Evolutionary conservation across 2,113 vertebrate species (phyloP).

Genomic region (Chaetorhynchus papuensis): DNA sequence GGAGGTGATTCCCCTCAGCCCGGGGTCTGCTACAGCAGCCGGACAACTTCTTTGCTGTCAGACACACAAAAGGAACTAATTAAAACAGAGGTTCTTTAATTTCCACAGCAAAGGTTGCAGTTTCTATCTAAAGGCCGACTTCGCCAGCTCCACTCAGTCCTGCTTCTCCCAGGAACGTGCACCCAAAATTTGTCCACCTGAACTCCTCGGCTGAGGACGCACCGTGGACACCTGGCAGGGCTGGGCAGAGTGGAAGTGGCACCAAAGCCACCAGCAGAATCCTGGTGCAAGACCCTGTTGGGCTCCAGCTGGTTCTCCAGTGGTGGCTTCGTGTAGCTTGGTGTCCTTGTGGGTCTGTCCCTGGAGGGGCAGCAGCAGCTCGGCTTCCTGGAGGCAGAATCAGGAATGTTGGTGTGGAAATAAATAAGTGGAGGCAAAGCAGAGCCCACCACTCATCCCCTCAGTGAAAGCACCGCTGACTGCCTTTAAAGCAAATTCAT

Average conservation of each 20-base stretch:
- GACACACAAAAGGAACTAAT: not conserved
- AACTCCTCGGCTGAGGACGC: rapidly evolving
- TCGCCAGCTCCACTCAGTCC: rapidly evolving
- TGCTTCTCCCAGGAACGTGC: not conserved
- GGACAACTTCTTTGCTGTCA: not conserved
- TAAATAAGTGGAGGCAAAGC: not conserved
- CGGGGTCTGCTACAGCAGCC: not conserved
- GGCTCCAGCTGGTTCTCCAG: not conserved
- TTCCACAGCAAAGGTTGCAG: not conserved
- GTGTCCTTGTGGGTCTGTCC: not conserved
- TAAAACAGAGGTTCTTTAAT: not conserved
- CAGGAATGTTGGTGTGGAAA: not conserved
- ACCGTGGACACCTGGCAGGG: rapidly evolving
- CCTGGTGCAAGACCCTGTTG: not conserved
- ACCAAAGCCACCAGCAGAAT: not conserved
- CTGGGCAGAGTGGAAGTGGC: not conserved
- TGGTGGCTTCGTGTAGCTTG: rapidly evolving
- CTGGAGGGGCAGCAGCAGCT: not conserved
- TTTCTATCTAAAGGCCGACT: not conserved
- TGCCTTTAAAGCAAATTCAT: not conserved
- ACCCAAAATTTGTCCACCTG: not conserved
- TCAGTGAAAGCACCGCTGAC: not conserved
- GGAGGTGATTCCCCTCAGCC: not conserved
- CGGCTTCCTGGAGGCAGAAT: not conserved
- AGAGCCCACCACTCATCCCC: not conserved